phyloP scores from a whole-genome alignment of 2,113 vertebrate genomes.

The Cheilinus undulatus region DNA sequence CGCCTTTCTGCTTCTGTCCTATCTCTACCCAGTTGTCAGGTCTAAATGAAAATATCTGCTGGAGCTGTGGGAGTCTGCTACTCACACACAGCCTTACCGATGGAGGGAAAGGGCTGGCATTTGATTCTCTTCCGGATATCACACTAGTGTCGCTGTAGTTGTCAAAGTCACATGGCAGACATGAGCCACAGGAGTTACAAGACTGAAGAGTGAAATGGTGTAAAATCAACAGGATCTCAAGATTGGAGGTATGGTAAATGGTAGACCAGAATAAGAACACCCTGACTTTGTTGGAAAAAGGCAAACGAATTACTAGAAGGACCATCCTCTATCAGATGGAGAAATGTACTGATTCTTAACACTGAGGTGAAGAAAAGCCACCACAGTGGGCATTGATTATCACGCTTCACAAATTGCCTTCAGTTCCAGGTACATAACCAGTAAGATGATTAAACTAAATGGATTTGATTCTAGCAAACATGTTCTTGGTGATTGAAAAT shows the following conservation, averaged over 20 bases:
- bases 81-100: slow-evolving; percentile 4
- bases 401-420: too few species aligned
- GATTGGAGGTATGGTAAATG: neutral
- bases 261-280: neutral
- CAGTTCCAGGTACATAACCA: too few species aligned
- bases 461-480: too few species aligned
- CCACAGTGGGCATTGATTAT: too few species aligned
- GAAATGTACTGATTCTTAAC: too few species aligned
- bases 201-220: neutral
- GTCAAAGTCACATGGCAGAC: neutral
- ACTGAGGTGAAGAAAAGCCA: too few species aligned
- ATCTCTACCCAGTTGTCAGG: slow-evolving; percentile 39
- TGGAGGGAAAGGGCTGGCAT: slow-evolving; percentile 12
- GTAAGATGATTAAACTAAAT: too few species aligned
- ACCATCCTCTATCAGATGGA: too few species aligned
- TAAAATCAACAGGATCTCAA: neutral
- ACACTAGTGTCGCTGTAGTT: neutral
- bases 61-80: slow-evolving; percentile 2
- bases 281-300: neutral
- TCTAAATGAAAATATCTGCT: slow-evolving; percentile 10
- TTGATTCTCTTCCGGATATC: slow-evolving; percentile 22
- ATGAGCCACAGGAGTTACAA: neutral
- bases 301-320: too few species aligned
- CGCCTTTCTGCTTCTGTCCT: neutral
- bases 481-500: too few species aligned